These are phyloP conservation scores for Slavum lentiscoides DNA, from an alignment of 2,888 invertebrate species.

Conservation along the genomic window DNA sequence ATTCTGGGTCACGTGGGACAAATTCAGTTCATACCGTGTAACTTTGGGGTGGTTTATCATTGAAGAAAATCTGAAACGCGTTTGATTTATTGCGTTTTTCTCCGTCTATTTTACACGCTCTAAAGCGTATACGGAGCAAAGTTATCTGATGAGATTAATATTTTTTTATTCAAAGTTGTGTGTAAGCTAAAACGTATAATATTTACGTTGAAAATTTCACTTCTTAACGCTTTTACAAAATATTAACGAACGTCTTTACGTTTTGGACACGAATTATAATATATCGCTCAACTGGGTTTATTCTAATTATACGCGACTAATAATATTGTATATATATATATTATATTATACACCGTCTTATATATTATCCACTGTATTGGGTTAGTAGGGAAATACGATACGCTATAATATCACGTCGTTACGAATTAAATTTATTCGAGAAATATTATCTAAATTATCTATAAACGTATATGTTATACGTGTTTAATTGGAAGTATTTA, in stretches of 20 bases:
- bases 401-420: too few species aligned
- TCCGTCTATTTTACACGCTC: constrained; percentile 46
- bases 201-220: constrained; percentile 14
- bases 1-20: constrained; percentile 46
- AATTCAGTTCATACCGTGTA: constrained; percentile 37
- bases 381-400: too few species aligned
- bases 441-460: too few species aligned
- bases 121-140: constrained; percentile 36
- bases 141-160: constrained; percentile 43
- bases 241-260: neutral
- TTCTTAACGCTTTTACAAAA: neutral
- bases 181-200: constrained; percentile 4
- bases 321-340: too few species aligned
- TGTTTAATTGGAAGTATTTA: too few species aligned
- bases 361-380: too few species aligned
- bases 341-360: too few species aligned
- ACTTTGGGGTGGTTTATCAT: constrained; percentile 43
- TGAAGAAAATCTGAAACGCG: constrained; percentile 37
- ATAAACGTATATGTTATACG: too few species aligned
- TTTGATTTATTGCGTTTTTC: constrained; percentile 42
- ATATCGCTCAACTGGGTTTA: too few species aligned
- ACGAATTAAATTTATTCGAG: too few species aligned
- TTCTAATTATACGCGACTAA: too few species aligned
- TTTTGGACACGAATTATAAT: neutral
- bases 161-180: constrained; percentile 28